Evolutionary conservation across 2,113 vertebrate genomes (phyloP).

Genomic region (Corvus hawaiiensis): DNA sequence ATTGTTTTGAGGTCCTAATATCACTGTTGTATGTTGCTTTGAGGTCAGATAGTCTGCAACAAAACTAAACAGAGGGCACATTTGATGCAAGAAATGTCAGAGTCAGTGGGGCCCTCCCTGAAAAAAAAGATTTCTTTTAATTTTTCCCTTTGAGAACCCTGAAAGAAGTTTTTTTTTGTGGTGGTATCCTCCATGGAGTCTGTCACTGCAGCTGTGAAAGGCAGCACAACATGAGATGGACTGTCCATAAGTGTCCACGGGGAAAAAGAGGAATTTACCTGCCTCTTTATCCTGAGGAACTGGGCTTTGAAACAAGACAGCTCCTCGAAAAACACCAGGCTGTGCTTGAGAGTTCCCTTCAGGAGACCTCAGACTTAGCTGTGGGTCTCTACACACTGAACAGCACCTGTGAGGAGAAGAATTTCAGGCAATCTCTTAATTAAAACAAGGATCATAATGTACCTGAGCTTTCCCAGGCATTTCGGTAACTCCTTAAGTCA

Average conservation of each 20-base stretch:
- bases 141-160: not conserved
- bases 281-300: not conserved
- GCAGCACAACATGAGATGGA: not conserved
- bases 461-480: not conserved
- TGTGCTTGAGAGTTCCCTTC: not conserved
- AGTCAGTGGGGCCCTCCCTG: not conserved
- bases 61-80: not conserved
- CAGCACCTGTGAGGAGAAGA: not conserved
- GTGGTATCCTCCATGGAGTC: not conserved
- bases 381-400: not conserved
- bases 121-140: not conserved
- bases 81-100: not conserved
- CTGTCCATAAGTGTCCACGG: not conserved
- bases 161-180: not conserved
- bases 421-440: not conserved
- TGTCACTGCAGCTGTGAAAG: not conserved
- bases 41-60: not conserved
- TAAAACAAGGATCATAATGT: not conserved
- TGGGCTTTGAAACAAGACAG: not conserved
- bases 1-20: not conserved
- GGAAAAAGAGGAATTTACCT: not conserved
- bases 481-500: not conserved
- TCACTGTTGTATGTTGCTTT: not conserved
- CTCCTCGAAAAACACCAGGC: not conserved
- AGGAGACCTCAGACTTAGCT: not conserved